These are phyloP conservation scores for Cygnus atratus DNA, from an alignment of 2,113 vertebrate genomes.

Conservation along the genomic window DNA sequence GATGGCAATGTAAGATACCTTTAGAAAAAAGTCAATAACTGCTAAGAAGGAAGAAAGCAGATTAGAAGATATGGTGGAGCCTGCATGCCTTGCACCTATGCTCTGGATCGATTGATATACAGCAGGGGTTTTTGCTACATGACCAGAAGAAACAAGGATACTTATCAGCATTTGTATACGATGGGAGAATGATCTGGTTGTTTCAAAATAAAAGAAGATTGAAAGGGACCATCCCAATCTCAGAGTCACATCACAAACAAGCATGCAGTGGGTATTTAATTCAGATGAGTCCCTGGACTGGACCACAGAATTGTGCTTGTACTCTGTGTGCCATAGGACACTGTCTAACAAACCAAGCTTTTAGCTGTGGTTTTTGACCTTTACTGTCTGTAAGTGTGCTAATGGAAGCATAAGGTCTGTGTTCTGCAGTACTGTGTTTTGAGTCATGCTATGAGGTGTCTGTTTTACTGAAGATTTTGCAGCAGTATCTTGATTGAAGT, in stretches of 20 bases:
- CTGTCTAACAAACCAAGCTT: neutral
- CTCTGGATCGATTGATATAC: neutral
- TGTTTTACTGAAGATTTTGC: neutral
- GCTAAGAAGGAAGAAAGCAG: neutral
- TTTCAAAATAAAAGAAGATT: neutral
- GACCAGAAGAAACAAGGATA: neutral
- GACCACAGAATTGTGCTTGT: neutral
- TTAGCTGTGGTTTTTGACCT: neutral
- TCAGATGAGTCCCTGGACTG: neutral
- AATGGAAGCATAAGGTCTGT: neutral
- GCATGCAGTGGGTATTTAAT: neutral
- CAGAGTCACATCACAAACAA: neutral
- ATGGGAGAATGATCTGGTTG: neutral
- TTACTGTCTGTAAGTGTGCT: neutral
- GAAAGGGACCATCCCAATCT: neutral
- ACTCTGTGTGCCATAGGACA: neutral
- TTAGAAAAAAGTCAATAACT: neutral
- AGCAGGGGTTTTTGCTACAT: neutral
- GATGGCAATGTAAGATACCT: neutral
- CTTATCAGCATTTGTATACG: neutral
- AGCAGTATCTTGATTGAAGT: neutral
- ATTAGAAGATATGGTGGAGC: neutral
- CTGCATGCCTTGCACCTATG: neutral
- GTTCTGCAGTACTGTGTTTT: neutral
- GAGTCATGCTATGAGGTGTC: accelerated